A percentile compares a stretch with the other conserved stretches of the same genome.
phyloP scores from a whole-genome alignment of 2,888 invertebrate genomes.

The Podotricha telesiphe region DNA sequence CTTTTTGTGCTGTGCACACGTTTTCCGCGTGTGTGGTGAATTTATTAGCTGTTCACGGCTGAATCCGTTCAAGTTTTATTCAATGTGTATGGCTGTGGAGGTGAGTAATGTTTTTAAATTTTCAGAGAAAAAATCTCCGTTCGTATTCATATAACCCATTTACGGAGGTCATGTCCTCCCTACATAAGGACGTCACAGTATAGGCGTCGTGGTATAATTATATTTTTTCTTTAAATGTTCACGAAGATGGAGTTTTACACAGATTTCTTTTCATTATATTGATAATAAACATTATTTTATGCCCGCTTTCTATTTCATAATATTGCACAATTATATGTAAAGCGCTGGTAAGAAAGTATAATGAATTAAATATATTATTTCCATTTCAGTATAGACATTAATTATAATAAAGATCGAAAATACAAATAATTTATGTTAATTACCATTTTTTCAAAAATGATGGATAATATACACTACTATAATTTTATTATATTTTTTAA shows the following conservation, averaged over 20 bases:
- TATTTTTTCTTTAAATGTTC: slow-evolving; percentile 49
- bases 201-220: slow-evolving; percentile 64
- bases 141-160: slow-evolving; percentile 30
- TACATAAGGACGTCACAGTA: slow-evolving; percentile 62
- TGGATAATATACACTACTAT: no score
- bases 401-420: neutral
- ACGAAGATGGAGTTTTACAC: slow-evolving; percentile 38
- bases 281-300: neutral
- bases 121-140: slow-evolving; percentile 27
- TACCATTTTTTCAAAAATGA: no score
- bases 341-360: neutral
- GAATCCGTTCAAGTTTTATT: slow-evolving; percentile 85
- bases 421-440: no score
- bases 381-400: neutral
- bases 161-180: slow-evolving; percentile 68
- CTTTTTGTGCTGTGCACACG: slow-evolving; percentile 79
- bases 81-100: slow-evolving; percentile 95
- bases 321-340: neutral
- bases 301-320: neutral
- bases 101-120: slow-evolving; percentile 79
- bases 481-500: no score
- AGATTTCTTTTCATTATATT: slow-evolving; percentile 1
- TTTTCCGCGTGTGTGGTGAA: slow-evolving; percentile 78
- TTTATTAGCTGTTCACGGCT: slow-evolving; percentile 83
- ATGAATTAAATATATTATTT: neutral